Evolutionary conservation across 2,888 invertebrate genomes (phyloP).

Genomic region (Chrysolina americana): DNA sequence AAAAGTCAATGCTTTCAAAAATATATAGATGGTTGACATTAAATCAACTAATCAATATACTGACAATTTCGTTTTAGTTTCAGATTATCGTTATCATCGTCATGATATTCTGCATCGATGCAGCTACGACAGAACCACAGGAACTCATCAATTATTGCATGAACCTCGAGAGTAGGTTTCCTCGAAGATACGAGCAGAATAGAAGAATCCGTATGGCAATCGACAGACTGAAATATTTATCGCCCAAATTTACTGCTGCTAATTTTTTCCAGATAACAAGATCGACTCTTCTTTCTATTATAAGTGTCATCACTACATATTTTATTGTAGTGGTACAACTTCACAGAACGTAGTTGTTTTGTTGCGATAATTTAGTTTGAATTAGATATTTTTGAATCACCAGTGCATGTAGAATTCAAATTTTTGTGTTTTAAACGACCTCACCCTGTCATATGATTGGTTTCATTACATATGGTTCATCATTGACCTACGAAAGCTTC

Average conservation of each 20-base stretch:
- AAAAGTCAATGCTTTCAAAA: too few relatives aligned
- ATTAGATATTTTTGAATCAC: too few relatives aligned
- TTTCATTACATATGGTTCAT: too few relatives aligned
- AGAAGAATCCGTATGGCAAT: not conserved
- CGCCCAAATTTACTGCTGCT: slow-evolving; percentile 20
- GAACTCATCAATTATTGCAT: not conserved
- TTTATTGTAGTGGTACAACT: slow-evolving; percentile 19
- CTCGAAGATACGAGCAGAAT: not conserved
- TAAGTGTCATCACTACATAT: slow-evolving; percentile 29
- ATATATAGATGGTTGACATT: too few relatives aligned
- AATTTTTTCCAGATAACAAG: slow-evolving; percentile 21
- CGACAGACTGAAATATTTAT: not conserved
- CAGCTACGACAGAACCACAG: not conserved
- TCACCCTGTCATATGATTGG: too few relatives aligned
- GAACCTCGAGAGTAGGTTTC: not conserved
- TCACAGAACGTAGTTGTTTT: not conserved
- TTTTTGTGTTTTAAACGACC: too few relatives aligned
- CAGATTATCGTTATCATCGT: not conserved
- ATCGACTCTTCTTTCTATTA: slow-evolving; percentile 15
- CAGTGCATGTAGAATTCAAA: too few relatives aligned
- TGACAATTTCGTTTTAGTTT: not conserved
- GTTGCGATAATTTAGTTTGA: not conserved
- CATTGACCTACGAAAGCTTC: too few relatives aligned
- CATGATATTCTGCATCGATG: not conserved
- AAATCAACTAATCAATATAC: too few relatives aligned